These are phyloP conservation scores for Melieria crassipennis DNA, from an alignment of 2,888 invertebrate species.

Conservation along the genomic window DNA sequence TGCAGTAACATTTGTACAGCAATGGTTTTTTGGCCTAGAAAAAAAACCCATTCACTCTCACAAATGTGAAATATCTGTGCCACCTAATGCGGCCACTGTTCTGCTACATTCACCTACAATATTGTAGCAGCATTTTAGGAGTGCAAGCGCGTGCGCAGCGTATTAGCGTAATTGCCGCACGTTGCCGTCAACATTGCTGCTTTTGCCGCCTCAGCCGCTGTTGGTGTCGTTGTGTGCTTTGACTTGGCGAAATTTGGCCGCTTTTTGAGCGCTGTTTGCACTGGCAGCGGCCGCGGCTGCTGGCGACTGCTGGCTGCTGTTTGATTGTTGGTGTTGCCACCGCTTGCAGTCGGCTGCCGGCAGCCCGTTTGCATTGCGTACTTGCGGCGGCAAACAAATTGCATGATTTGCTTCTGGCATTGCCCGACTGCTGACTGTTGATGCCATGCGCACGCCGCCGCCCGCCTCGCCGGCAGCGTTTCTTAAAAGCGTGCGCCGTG, in stretches of 20 bases:
- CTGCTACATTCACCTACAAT: too few species aligned
- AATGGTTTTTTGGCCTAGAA: too few species aligned
- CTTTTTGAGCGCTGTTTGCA: not conserved
- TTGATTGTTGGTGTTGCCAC: slow-evolving; percentile 6
- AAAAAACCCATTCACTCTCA: too few species aligned
- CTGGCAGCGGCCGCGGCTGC: slow-evolving; percentile 4
- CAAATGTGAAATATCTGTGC: too few species aligned
- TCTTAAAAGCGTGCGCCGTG: not conserved
- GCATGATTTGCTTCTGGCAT: slow-evolving; percentile 21
- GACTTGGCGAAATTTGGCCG: too few species aligned
- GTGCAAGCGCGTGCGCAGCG: too few species aligned
- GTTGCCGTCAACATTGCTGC: too few species aligned
- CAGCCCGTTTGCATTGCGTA: slow-evolving; percentile 16
- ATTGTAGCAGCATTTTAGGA: too few species aligned
- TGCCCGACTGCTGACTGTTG: not conserved
- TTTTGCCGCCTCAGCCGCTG: not conserved
- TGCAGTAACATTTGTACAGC: too few species aligned
- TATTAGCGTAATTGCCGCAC: too few species aligned
- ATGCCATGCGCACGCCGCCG: not conserved
- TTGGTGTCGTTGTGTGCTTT: not conserved
- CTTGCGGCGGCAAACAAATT: slow-evolving; percentile 31
- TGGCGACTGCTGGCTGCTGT: not conserved
- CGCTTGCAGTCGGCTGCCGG: not conserved
- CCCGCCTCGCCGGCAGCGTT: too few species aligned
- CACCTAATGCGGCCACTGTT: too few species aligned